phyloP scores from a whole-genome alignment of 2,888 invertebrate genomes.

The Macrophya annulata region DNA sequence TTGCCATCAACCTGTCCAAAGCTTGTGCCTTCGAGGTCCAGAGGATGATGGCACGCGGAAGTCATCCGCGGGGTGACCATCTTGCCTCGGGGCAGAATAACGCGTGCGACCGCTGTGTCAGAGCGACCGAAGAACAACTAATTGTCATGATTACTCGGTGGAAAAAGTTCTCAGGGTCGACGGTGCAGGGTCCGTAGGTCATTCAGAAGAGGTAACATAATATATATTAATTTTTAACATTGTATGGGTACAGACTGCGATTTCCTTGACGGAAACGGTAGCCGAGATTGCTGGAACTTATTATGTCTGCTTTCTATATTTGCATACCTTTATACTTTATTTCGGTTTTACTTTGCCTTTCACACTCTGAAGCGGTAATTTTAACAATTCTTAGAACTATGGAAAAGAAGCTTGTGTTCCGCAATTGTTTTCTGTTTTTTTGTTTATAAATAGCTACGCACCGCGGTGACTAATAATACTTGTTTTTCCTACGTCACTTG shows the following conservation, averaged over 20 bases:
- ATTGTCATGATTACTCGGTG: conserved; percentile 62
- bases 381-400: neutral
- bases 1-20: conserved; percentile 20
- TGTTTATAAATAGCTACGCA: neutral
- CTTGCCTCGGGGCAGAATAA: conserved; percentile 40
- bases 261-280: conserved; percentile 1
- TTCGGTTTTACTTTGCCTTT: neutral
- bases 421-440: neutral
- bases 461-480: neutral
- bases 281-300: neutral
- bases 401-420: neutral
- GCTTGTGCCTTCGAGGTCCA: conserved; percentile 27
- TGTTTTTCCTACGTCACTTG: neutral
- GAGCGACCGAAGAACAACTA: conserved; percentile 58
- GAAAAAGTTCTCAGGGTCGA: conserved; percentile 40
- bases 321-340: neutral
- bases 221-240: neutral
- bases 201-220: conserved; percentile 6
- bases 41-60: conserved; percentile 64
- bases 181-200: neutral
- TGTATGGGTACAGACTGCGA: neutral
- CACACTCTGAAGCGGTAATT: neutral
- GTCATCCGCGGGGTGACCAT: conserved; percentile 58
- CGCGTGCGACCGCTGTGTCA: conserved; percentile 52
- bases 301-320: conserved; percentile 13